Conservation (phyloP, 2,113 vertebrate genomes). For the human region GRCh38 chr4:119694501-119695000, state of each 20-base stretch:
- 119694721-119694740: too few relatives aligned
- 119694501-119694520: neutral
- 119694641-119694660: neutral
- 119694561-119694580: neutral
- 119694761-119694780: neutral
- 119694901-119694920: too few relatives aligned
- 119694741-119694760: neutral
- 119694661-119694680: neutral
- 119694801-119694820: neutral
- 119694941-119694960: too few relatives aligned
- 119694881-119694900: fast-evolving
- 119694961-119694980: too few relatives aligned
- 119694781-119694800: neutral
- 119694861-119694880: neutral
- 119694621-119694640: neutral
- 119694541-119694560: neutral
- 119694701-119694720: neutral
- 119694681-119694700: neutral
- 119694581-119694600: neutral
- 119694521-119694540: neutral
- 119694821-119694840: neutral
- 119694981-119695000: too few relatives aligned
- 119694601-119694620: neutral
- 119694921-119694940: too few relatives aligned
- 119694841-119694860: neutral